Base-by-base conservation (phyloP, 2,113 vertebrate genomes). In the Synodontis membranacea region DNA sequence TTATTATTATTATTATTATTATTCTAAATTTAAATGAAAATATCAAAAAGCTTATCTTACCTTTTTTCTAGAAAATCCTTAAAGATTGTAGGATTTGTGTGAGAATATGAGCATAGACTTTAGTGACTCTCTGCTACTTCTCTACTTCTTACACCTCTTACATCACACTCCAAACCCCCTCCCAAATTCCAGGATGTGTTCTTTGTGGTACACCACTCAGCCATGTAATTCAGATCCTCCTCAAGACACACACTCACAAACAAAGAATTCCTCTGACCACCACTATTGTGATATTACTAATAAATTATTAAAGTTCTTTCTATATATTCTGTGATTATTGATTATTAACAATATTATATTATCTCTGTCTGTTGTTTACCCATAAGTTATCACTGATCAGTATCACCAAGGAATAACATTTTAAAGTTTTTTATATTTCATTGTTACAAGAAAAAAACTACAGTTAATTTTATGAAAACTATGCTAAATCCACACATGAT, bases 181-280 rank as follows among this genome's bases (percentile, higher is more conserved):
- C 44, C 7, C 3, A 2, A 79, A 48, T 72, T 86, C 72, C 94
- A 83, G 90, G 94, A 95, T 94, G 90, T 95, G 87, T 83, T 92
- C 94, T 91, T 95, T 94, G 94, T 95, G 94, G 92, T 88, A 92
- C 80, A n/a, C 4, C 66, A 82, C 85, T 94, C 92, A 94, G 87
- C 93, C 93, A 90, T 94, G 93, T 92, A 92, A 95, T 95, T 93
- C 88, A 93, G 93, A 93, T 93, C 92, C 94, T 94, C 87, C 91
- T 93, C 91, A 87, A 90, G 85, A 76, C 89, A 88, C 89, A 34
- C 2, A 78, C 70, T 42, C 64, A 28, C 46, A 50, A 25, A 48
- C 14, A 74, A 37, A 74, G 2, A 52, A 79, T 79, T 52, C 48
- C 28, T 7, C 6, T 76, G 46, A 78, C 46, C 28, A 78, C 46